Conservation (phyloP, 2,797 vertebrate genomes). For the Acipenser oxyrinchus region DNA sequence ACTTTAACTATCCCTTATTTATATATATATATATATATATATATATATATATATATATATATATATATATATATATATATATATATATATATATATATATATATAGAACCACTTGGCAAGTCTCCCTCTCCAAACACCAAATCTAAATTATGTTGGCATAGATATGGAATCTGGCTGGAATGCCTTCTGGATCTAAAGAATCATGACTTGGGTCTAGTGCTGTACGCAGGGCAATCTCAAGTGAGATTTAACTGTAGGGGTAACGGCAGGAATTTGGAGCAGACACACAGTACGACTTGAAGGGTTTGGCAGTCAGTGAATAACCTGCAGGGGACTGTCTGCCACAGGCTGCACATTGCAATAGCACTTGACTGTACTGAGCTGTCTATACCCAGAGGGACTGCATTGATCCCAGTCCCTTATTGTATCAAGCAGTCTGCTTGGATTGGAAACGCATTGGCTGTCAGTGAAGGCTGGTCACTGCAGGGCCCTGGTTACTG, state of each 20-base stretch:
- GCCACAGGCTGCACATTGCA: conserved; percentile 8
- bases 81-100: no score
- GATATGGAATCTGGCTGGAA: no score
- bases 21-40: no score
- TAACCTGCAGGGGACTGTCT: conserved; percentile 12
- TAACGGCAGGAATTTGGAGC: conserved; percentile 16
- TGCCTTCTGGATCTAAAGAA: no score
- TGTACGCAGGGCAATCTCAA: conserved; percentile 17
- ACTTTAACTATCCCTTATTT: no score
- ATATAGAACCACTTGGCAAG: no score
- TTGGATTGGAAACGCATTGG: conserved; percentile 23
- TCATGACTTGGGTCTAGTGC: neutral
- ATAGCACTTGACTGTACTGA: conserved; percentile 15
- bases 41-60: no score
- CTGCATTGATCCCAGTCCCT: conserved; percentile 22
- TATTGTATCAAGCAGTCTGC: conserved; percentile 18
- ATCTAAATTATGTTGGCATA: no score
- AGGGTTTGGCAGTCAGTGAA: neutral
- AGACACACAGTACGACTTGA: no score
- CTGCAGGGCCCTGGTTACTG: conserved; percentile 26
- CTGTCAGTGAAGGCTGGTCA: conserved; percentile 31
- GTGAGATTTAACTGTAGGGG: conserved; percentile 17
- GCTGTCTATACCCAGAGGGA: conserved; percentile 15
- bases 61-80: no score
- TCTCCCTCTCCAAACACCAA: no score